These are phyloP conservation scores for Bilobella aurantiaca DNA, from an alignment of 1,140 invertebrate species.

Conservation along the genomic window DNA sequence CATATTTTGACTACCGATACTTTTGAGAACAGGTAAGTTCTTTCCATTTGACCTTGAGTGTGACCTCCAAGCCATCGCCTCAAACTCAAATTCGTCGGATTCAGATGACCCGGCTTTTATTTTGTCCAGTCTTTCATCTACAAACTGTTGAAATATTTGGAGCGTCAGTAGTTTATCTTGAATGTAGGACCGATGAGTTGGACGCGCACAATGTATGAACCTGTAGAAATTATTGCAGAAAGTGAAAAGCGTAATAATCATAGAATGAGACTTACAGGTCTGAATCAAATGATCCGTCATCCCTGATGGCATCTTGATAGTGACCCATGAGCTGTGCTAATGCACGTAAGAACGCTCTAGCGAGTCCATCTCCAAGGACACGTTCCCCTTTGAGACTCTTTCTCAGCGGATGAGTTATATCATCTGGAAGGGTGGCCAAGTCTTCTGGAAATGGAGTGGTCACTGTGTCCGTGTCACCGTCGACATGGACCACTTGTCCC, in stretches of 20 bases:
- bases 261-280: conserved; percentile 18
- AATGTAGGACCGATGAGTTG: conserved; percentile 23
- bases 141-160: conserved; percentile 94
- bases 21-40: neutral
- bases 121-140: conserved; percentile 79
- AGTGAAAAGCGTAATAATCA: neutral
- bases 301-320: conserved; percentile 75
- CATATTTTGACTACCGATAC: conserved; percentile 53
- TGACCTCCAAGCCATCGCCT: conserved; percentile 59
- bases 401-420: conserved; percentile 50
- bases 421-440: conserved; percentile 60
- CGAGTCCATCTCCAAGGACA: conserved; percentile 74
- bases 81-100: conserved; percentile 88
- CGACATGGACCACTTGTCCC: conserved; percentile 80
- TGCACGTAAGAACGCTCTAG: conserved; percentile 76
- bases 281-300: conserved; percentile 27
- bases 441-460: conserved; percentile 73
- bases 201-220: conserved; percentile 26
- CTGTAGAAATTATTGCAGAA: conserved; percentile 17
- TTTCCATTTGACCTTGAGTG: conserved; percentile 46
- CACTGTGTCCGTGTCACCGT: conserved; percentile 77
- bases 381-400: conserved; percentile 34
- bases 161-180: conserved; percentile 68
- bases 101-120: conserved; percentile 78
- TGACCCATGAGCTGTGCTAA: conserved; percentile 85